Evolutionary conservation across 64 coral and sea anemone genomes (phyloP), one percentile per base, ranked within the genome.

Genomic region (Pocillopora damicornis): DNA sequence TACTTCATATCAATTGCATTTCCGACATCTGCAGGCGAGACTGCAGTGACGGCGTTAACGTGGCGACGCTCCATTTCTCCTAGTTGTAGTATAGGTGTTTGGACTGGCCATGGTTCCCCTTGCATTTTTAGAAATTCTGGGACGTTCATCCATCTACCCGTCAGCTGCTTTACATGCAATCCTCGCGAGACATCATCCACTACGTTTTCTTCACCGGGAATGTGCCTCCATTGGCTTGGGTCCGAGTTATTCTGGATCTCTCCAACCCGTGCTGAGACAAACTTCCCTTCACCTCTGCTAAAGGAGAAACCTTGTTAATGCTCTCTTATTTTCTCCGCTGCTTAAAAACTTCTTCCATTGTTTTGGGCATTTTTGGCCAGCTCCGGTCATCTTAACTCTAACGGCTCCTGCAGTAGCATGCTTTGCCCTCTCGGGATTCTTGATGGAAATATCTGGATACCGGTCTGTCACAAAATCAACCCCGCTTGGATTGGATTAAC

Each of bases 391-490:
- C 25, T 91, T 78, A 51, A 86, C 74, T 61, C 37, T 78, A 17
- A 86, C 51, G 25, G 74, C 76, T 65, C 80, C 80, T 91, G 76
- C 35, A 75, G 36, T 76, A 64, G 80, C 59, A 75, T 63, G 81
- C 37, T 71, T 89, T 89, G 9, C 76, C 58, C 76, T 80, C 68
- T 89, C 61, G 37, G 88, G 86, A 79, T 89, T 89, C 62, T 89
- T 89, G 35, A 89, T 89, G 11, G 76, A 89, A 12, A 78, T n/a
- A 22, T 89, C 75, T 79, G 75, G 75, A 78, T 79, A 89, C 63
- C 59, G 78, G 56, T 88, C 87, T 35, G 87, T 89, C 15, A 89
- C 87, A 66, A 89, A 89, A 80, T 89, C 88, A 68, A 89, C 75
- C 35, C 87, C 11, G 79, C 61, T 79, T 69, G 88, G 25, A 89